Base-by-base conservation (phyloP, 1,140 invertebrate species). In the Capitella teleta region DNA sequence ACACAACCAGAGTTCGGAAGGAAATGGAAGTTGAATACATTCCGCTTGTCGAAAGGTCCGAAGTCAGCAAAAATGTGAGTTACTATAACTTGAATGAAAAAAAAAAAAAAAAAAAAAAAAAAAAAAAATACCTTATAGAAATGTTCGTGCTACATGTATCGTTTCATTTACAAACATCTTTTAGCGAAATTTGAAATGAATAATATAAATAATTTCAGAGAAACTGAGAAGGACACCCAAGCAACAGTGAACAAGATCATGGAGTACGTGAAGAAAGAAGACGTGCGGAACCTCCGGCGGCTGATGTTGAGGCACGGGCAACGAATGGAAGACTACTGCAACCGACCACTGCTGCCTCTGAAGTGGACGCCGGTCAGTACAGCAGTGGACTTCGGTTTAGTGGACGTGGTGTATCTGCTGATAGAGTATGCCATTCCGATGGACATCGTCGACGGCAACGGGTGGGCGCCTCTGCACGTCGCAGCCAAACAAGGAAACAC, bases 261-360 rank as follows among this genome's bases (percentile, higher is more conserved):
- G 45, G 45, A 47, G 5, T 47, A 47, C 45, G 10, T 36, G 4
- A 14, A 30, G n/a, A 47, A 19, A 30, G 6, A 47, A 8, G 45
- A 47, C 45, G 19, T 47, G 12, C 45, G 45, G 5, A 47, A 47
- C 45, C n/a, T 47, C 26, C 45, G 45, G 5, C 45, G 45, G 5
- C 5, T 47, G 14, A 16, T 47, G 12, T n/a, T 18, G 14, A 26
- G 45, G 14, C 36, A 47, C 45, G 38, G 38, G 18, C 12, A 8
- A 19, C 8, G 8, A 19, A 19, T 19, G 12, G 21, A 8, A 12
- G 21, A 41, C 8, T 41, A 8, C 8, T 41, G 38, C 38, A 41
- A 41, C 38, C 12, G 23, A 8, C 38, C 10, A 21, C 21, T 8
- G 21, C 12, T 16, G 38, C n/a, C n/a, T n/a, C 12, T 21, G 16